Evolutionary conservation across 30 jellyfish, hydroid and myxozoan genomes (phyloP).

Genomic region (Aurelia coerulea): DNA sequence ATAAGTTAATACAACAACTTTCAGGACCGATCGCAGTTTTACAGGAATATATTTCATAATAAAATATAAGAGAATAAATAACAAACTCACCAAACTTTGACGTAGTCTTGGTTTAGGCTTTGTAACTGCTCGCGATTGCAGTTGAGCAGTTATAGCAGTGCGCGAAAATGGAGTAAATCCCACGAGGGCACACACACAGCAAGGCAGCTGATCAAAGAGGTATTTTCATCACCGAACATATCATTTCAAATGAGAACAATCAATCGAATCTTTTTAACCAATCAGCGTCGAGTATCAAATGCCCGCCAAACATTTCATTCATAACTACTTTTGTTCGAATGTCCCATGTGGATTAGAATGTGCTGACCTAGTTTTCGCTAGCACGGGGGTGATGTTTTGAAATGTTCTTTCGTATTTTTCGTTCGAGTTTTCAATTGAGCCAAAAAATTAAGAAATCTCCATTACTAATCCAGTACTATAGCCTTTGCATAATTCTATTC

Average conservation of each 20-base stretch:
- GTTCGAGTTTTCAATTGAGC: neutral
- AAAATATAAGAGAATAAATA: too few relatives aligned
- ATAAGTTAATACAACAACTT: too few relatives aligned
- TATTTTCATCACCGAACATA: constrained; percentile 13
- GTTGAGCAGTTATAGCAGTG: constrained; percentile 17
- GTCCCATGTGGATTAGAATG: constrained; percentile 18
- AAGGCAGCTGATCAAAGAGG: constrained; percentile 73
- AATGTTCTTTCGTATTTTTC: neutral
- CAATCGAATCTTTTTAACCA: constrained; percentile 37
- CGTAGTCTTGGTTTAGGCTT: constrained; percentile 2
- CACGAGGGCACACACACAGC: constrained; percentile 70
- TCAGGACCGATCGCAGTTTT: too few relatives aligned
- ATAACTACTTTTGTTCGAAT: constrained; percentile 25
- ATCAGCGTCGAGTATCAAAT: constrained; percentile 39
- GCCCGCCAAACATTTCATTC: constrained; percentile 73
- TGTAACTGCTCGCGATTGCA: constrained; percentile 21
- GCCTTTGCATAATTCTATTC: neutral
- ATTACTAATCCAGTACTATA: too few relatives aligned
- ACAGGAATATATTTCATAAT: too few relatives aligned
- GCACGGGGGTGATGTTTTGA: neutral
- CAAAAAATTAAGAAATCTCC: neutral
- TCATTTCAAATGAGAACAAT: constrained; percentile 36
- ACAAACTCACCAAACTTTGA: too few relatives aligned
- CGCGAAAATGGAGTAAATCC: constrained; percentile 11
- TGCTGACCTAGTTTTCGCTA: neutral